phyloP scores from a whole-genome alignment of 2,113 vertebrate species.

The Tiliqua scincoides region DNA sequence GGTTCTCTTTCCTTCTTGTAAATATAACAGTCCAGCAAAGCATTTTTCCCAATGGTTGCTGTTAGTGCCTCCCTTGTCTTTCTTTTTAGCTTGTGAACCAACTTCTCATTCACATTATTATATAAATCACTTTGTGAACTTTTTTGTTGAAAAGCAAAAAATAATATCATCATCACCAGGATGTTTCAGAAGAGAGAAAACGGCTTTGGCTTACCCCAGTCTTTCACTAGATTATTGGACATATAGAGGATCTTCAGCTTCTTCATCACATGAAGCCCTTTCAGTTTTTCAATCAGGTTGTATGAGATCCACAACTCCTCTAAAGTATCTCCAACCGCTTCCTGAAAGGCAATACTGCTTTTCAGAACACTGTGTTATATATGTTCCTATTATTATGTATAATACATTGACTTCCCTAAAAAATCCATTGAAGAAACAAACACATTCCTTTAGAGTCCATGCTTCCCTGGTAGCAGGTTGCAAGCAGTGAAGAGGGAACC shows the following conservation, averaged over 20 bases:
- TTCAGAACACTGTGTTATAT: conserved; percentile 41
- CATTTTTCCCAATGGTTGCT: too few relatives aligned
- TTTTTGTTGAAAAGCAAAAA: background rate
- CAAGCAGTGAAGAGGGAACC: background rate
- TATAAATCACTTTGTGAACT: too few relatives aligned
- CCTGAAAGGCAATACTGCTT: conserved; percentile 76
- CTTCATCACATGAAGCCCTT: conserved; percentile 92
- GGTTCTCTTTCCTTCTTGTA: too few relatives aligned
- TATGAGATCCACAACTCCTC: conserved; percentile 98
- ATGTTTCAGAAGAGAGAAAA: background rate
- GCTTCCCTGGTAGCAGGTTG: background rate
- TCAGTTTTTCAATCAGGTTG: conserved; percentile 95
- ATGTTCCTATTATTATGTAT: background rate
- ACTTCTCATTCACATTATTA: too few relatives aligned
- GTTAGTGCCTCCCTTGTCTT: too few relatives aligned
- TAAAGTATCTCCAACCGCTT: conserved; percentile 90
- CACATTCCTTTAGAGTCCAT: background rate
- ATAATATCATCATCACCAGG: background rate
- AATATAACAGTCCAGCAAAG: too few relatives aligned
- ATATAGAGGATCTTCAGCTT: conserved; percentile 94
- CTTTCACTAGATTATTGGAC: conserved; percentile 97
- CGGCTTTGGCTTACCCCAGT: conserved; percentile 86
- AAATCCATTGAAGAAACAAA: background rate
- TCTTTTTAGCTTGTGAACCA: too few relatives aligned
- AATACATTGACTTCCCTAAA: background rate